Conservation (phyloP, 2,888 invertebrate genomes). For the Dione juno region DNA sequence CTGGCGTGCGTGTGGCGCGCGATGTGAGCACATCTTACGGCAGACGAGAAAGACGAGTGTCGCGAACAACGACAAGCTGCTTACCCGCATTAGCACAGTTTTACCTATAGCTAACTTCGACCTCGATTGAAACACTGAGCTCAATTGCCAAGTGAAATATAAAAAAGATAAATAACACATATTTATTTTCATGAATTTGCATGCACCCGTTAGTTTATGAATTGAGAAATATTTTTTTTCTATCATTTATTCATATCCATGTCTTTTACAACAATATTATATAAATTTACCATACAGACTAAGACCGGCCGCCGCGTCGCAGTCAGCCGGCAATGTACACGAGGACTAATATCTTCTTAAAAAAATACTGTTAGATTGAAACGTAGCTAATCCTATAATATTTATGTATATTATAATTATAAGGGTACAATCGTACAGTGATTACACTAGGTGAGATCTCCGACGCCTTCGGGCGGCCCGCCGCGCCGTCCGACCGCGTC, state of each 20-base stretch:
- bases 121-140: constrained; percentile 78
- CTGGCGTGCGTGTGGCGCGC: constrained; percentile 27
- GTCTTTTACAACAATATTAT: constrained; percentile 79
- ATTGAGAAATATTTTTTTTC: constrained; percentile 79
- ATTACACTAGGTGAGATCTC: constrained; percentile 82
- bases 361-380: constrained; percentile 84
- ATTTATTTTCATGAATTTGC: constrained; percentile 78
- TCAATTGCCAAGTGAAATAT: constrained; percentile 79
- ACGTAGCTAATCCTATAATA: constrained; percentile 80
- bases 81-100: constrained; percentile 56
- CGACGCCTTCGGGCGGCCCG: constrained; percentile 78
- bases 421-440: constrained; percentile 80
- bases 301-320: constrained; percentile 71
- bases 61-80: constrained; percentile 56
- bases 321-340: constrained; percentile 78
- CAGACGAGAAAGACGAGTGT: constrained; percentile 36
- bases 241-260: constrained; percentile 79
- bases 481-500: constrained; percentile 77
- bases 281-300: constrained; percentile 80
- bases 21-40: constrained; percentile 33
- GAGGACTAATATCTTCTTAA: constrained; percentile 84
- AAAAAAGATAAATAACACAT: constrained; percentile 83
- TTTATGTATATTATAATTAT: constrained; percentile 77
- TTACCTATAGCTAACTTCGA: constrained; percentile 50
- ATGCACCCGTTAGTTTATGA: constrained; percentile 82